Base-by-base conservation (phyloP, 2,113 vertebrate genomes). In the Empidonax traillii region DNA sequence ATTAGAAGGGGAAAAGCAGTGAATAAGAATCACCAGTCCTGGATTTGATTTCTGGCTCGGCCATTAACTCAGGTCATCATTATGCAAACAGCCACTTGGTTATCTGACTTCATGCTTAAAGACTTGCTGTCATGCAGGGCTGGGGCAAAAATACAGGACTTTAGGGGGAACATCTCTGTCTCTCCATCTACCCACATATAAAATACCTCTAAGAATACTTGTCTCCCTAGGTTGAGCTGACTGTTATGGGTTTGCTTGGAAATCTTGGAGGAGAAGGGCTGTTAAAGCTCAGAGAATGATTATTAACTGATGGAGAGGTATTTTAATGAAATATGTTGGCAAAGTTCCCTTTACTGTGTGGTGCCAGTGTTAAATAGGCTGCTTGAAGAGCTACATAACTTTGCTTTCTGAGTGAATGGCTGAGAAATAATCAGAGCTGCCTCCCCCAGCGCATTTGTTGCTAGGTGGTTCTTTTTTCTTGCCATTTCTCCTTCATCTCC, bases 261-360 rank as follows among this genome's bases (percentile, higher is more conserved):
- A 81, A 75, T 78, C 52, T 90, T 95, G 88, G 87, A 77, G 69
- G 52, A 31, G 49, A 82, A 76, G 58, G 75, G 80, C 65, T 86
- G 23, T 93, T 93, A 94, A 88, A 94, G 68, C 9, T 12, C 28
- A n/a, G 72, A 44, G 30, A 41, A 85, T 92, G 44, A 87, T 89
- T 90, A 90, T 93, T 92, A 96, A 86, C 83, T 88, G 88, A 90
- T 80, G 85, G 76, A 88, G 85, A 91, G 76, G 83, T 90, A 92
- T 95, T 96, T 96, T 92, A 95, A 96, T 92, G 79, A 92, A 96
- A 93, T 85, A 61, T 33, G 53, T 66, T 96, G 96, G 88, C 93
- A 89, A 71, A 28, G 15, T 84, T 95, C 92, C 90, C 62, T 75
- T 82, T 76, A 28, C 61, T 87, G 44, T 75, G 27, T 2, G 0